Conservation (phyloP, 2,113 vertebrate genomes). For the Nycticorax nycticorax region DNA sequence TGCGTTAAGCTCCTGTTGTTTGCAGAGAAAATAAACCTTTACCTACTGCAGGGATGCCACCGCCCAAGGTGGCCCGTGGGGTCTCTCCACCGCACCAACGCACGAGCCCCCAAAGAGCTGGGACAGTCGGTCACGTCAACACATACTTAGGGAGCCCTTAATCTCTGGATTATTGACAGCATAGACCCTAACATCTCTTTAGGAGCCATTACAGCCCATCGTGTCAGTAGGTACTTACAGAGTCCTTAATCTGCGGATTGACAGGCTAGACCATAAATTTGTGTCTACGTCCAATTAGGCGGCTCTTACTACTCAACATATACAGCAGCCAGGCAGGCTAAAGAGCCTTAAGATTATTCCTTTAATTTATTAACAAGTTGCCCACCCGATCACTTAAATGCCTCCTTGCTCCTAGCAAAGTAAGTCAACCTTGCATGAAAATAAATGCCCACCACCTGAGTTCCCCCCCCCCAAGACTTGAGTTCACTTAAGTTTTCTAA, state of each 20-base stretch:
- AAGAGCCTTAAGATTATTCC: slow-evolving; percentile 8
- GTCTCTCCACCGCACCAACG: not conserved
- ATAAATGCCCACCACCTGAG: not conserved
- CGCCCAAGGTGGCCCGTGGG: rapidly evolving
- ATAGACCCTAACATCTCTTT: slow-evolving; percentile 48
- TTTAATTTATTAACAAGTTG: not conserved
- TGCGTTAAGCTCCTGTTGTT: not conserved
- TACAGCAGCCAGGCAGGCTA: not conserved
- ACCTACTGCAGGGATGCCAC: not conserved
- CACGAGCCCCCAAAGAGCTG: not conserved
- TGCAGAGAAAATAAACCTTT: not conserved
- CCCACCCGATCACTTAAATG: not conserved
- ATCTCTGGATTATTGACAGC: slow-evolving; percentile 61
- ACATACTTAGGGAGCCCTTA: slow-evolving; percentile 30
- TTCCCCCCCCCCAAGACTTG: not conserved
- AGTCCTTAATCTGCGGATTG: slow-evolving; percentile 46
- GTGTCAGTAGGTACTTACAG: slow-evolving; percentile 16
- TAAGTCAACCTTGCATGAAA: not conserved
- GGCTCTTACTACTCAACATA: slow-evolving; percentile 25
- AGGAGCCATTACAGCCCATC: slow-evolving; percentile 41
- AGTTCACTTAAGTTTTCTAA: not conserved
- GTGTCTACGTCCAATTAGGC: slow-evolving; percentile 40
- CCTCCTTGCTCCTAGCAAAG: not conserved
- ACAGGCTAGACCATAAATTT: slow-evolving; percentile 56
- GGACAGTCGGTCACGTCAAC: not conserved